Evolutionary conservation across 2,113 vertebrate species (phyloP).

Genomic region (Entomyzon cyanotis): DNA sequence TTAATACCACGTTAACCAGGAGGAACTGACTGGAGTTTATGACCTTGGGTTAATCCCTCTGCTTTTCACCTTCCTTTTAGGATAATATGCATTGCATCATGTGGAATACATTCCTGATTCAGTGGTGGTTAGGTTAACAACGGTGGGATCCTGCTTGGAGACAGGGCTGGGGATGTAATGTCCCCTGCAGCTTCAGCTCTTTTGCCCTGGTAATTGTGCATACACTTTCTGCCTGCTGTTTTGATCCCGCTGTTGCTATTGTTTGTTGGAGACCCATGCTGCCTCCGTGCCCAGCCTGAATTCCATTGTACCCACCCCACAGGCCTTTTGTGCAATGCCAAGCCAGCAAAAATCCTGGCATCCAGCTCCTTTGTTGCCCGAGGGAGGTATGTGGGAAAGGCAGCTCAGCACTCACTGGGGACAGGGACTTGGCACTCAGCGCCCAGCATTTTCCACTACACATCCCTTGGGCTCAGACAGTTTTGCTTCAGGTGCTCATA

Average conservation of each 20-base stretch:
- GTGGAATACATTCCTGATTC: background rate
- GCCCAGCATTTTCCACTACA: background rate
- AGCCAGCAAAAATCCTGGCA: slow-evolving; percentile 57
- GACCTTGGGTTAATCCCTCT: slow-evolving; percentile 3
- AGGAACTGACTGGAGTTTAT: background rate
- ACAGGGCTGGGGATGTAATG: background rate
- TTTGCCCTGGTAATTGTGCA: slow-evolving; percentile 35
- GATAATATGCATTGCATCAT: background rate
- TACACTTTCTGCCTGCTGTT: slow-evolving; percentile 49
- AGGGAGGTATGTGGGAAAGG: slow-evolving; percentile 62
- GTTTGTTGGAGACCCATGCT: slow-evolving; percentile 59
- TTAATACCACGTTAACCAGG: background rate
- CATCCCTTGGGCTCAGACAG: background rate
- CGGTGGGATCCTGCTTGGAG: background rate
- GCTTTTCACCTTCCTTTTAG: slow-evolving; percentile 23
- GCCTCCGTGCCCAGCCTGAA: slow-evolving; percentile 55
- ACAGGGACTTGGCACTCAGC: background rate
- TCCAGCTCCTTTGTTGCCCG: background rate
- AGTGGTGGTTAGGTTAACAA: background rate
- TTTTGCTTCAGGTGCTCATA: slow-evolving; percentile 38
- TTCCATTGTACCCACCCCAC: slow-evolving; percentile 56
- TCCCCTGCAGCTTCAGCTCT: background rate
- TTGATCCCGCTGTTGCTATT: slow-evolving; percentile 65
- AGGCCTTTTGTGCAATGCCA: slow-evolving; percentile 57
- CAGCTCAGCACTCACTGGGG: slow-evolving; percentile 16